phyloP scores from a whole-genome alignment of 2,888 invertebrate genomes.

The Drosophila robusta region DNA sequence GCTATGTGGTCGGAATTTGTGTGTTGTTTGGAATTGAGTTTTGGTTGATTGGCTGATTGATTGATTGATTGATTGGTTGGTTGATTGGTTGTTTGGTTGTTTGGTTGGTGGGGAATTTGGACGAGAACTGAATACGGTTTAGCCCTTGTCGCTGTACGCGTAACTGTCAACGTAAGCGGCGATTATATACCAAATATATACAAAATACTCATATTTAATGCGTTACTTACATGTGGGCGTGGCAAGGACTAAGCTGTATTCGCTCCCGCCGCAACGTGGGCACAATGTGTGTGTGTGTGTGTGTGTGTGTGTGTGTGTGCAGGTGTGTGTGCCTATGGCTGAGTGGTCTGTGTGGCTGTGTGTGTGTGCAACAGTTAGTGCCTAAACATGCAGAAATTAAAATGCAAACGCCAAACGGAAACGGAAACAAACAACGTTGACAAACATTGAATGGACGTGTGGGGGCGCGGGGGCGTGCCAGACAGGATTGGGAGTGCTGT shows the following conservation, averaged over 20 bases:
- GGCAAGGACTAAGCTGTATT: constrained; percentile 85
- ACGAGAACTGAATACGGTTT: constrained; percentile 84
- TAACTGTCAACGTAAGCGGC: constrained; percentile 77
- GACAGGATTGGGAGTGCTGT: neutral
- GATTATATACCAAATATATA: constrained; percentile 62
- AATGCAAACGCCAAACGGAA: constrained; percentile 10
- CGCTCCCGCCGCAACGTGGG: constrained; percentile 65
- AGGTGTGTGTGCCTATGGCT: constrained; percentile 5
- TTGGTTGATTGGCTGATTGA: constrained; percentile 17
- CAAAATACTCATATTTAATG: constrained; percentile 60
- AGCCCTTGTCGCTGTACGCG: constrained; percentile 81
- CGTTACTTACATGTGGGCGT: constrained; percentile 81
- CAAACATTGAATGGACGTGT: neutral
- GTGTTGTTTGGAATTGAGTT: constrained; percentile 31
- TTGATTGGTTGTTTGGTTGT: constrained; percentile 22
- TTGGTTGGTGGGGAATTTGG: constrained; percentile 35
- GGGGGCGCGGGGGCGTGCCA: neutral
- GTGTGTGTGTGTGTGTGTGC: constrained; percentile 16
- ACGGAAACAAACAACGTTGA: constrained; percentile 17
- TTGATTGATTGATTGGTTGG: constrained; percentile 17
- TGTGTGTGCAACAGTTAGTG: constrained; percentile 29
- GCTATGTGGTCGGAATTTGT: constrained; percentile 33
- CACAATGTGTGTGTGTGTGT: constrained; percentile 25
- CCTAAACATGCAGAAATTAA: constrained; percentile 34
- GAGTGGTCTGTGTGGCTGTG: too few species aligned